Percentiles rank a stretch among this genome's conserved stretches.
phyloP scores from a whole-genome alignment of 1,140 invertebrate species.

The Drosophila pectinifera region DNA sequence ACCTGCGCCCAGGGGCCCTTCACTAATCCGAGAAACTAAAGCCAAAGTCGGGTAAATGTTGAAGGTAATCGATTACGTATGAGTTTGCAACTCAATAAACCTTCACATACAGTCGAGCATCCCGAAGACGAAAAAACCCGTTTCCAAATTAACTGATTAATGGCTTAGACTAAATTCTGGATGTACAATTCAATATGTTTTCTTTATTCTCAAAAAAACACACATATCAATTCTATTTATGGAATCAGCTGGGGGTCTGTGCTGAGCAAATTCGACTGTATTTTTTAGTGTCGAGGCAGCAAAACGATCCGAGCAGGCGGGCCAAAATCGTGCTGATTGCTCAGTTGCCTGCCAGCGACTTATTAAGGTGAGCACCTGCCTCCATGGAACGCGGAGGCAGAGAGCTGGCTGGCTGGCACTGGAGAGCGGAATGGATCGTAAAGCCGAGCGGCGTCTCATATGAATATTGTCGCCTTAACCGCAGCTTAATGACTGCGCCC shows the following conservation, averaged over 20 bases:
- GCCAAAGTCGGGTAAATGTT: slow-evolving; percentile 21
- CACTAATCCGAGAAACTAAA: slow-evolving; percentile 53
- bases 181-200: background rate
- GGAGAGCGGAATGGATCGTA: slow-evolving; percentile 36
- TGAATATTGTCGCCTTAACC: slow-evolving; percentile 53
- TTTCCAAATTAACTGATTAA: too few relatives aligned
- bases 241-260: slow-evolving; percentile 3
- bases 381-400: slow-evolving; percentile 1
- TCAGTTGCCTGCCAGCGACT: slow-evolving; percentile 40
- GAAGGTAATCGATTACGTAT: slow-evolving; percentile 49
- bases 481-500: slow-evolving; percentile 46
- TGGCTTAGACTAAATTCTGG: background rate
- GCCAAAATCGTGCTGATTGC: slow-evolving; percentile 55
- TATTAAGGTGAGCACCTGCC: slow-evolving; percentile 47
- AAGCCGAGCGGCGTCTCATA: slow-evolving; percentile 35
- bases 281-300: slow-evolving; percentile 29
- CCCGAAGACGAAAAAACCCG: background rate
- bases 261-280: slow-evolving; percentile 7
- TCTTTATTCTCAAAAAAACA: too few relatives aligned
- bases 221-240: background rate
- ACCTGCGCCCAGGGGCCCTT: slow-evolving; percentile 10
- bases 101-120: slow-evolving; percentile 15
- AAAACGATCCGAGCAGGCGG: slow-evolving; percentile 20
- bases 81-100: slow-evolving; percentile 18
- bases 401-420: background rate